Evolutionary conservation across 1,140 invertebrate genomes (phyloP).

Genomic region (Pseudomyrmex pallidus): DNA sequence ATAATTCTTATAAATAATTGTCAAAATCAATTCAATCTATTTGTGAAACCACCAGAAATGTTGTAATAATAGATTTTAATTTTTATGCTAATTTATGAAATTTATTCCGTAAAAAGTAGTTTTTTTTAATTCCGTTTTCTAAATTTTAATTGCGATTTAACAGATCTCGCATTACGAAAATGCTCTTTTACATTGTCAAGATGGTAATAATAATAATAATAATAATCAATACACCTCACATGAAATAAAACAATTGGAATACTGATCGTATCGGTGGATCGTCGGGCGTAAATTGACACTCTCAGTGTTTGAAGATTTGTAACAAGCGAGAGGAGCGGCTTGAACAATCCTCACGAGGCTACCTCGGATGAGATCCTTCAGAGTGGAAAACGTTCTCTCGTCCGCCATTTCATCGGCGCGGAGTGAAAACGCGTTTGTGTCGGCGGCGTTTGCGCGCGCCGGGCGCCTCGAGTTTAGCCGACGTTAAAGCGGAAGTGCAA

Average conservation of each 20-base stretch:
- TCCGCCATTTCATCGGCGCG: constrained; percentile 80
- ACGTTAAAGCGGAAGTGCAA: constrained; percentile 74
- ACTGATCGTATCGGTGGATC: not conserved
- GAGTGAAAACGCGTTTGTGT: constrained; percentile 71
- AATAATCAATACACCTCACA: too few relatives aligned
- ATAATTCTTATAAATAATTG: not conserved
- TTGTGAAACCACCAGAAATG: too few relatives aligned
- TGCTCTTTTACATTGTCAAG: too few relatives aligned
- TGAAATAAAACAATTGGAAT: not conserved
- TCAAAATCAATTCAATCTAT: too few relatives aligned
- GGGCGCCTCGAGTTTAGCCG: constrained; percentile 70
- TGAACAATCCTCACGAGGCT: not conserved
- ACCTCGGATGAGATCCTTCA: constrained; percentile 19
- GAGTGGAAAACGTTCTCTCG: constrained; percentile 72
- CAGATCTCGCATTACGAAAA: too few relatives aligned
- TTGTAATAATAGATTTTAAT: not conserved
- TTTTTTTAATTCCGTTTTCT: too few relatives aligned
- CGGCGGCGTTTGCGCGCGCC: constrained; percentile 76
- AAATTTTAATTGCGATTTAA: not conserved
- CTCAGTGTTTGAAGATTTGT: not conserved
- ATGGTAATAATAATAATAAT: too few relatives aligned
- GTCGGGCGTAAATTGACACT: not conserved
- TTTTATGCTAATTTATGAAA: too few relatives aligned
- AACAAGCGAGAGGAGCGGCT: not conserved
- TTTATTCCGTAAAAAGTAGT: too few relatives aligned